Conservation (phyloP, 2,113 vertebrate species). For the Maccullochella peelii region DNA sequence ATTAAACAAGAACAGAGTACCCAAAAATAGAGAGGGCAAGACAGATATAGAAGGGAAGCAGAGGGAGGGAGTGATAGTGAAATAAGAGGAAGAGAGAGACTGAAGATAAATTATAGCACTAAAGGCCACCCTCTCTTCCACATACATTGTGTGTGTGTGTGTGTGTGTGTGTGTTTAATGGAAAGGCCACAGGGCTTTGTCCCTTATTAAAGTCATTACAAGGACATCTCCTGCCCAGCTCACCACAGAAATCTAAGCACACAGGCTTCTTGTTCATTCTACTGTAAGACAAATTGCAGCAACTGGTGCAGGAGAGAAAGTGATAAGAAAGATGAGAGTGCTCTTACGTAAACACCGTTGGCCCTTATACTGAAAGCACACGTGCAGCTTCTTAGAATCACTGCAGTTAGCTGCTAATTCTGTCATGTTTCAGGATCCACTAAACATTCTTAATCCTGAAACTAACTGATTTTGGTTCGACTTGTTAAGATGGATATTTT, state of each 20-base stretch:
- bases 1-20: not conserved
- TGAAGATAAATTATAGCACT: conserved; percentile 32
- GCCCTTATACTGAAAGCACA: no score
- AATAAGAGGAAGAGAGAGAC: conserved; percentile 11
- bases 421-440: no score
- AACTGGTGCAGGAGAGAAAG: not conserved
- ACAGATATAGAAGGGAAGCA: not conserved
- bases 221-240: not conserved
- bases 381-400: no score
- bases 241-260: not conserved
- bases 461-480: no score
- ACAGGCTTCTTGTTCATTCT: no score
- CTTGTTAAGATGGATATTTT: no score
- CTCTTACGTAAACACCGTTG: no score
- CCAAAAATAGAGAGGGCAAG: not conserved
- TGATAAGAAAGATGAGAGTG: no score
- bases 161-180: not conserved
- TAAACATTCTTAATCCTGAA: no score
- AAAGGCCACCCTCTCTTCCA: conserved; percentile 17
- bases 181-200: conserved; percentile 10
- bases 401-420: no score
- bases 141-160: conserved; percentile 2
- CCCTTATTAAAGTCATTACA: conserved; percentile 19
- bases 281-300: no score
- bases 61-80: not conserved